Conservation (phyloP, 2,113 vertebrate species). For the Arenaria interpres region DNA sequence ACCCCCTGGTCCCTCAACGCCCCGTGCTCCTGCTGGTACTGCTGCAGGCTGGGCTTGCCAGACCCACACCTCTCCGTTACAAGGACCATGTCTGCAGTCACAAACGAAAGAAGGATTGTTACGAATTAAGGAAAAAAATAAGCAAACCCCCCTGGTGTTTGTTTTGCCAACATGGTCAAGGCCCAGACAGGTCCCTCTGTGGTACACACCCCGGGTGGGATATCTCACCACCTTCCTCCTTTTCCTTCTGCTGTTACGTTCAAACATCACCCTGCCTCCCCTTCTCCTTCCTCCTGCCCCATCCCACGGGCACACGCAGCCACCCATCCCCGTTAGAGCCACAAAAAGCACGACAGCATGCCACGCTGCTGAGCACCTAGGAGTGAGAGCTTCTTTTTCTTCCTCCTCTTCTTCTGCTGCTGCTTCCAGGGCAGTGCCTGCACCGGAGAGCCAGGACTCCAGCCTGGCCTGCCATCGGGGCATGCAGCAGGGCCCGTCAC, state of each 20-base stretch:
- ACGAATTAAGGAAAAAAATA: not conserved
- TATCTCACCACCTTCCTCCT: not conserved
- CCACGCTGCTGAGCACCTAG: not conserved
- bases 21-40: not conserved
- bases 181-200: not conserved
- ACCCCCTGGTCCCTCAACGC: not conserved
- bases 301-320: not conserved
- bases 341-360: rapidly evolving
- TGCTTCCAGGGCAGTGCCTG: not conserved
- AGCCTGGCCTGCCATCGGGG: not conserved
- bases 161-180: not conserved
- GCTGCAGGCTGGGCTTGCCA: not conserved
- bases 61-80: not conserved
- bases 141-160: not conserved
- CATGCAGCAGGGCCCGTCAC: not conserved
- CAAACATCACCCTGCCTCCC: not conserved
- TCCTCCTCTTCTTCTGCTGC: slow-evolving; percentile 26
- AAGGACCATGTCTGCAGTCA: not conserved
- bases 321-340: rapidly evolving
- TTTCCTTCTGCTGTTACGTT: not conserved
- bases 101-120: not conserved
- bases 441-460: rapidly evolving
- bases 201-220: not conserved
- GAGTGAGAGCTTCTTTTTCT: not conserved
- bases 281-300: not conserved